Evolutionary conservation across 2,888 invertebrate species (phyloP), one percentile per base, ranked within the genome.

Genomic region (Chrysina gloriosa): DNA sequence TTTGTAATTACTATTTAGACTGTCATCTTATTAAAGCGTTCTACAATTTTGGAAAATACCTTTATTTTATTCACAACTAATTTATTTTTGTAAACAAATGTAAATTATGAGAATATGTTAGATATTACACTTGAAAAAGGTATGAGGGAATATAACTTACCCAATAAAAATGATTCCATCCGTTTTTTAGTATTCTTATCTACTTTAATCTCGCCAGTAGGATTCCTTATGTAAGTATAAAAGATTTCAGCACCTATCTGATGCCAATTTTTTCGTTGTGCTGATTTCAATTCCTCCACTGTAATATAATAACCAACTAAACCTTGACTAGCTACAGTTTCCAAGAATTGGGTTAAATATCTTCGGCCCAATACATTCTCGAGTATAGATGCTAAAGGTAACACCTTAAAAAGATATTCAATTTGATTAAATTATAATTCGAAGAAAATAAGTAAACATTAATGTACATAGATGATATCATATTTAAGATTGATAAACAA

Each of bases 161-260:
- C 82, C 69, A 94, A 82, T 63, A 96, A 84, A 83, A 96, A 96
- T 9, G 92, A 89, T 80, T 96, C 96, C 89, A 96, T 95, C 71
- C 92, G 86, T 81, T 94, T 95, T 65, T 93, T 87, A 3, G 90
- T 90, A 58, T 88, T 88, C 84, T 91, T 94, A 78, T 94, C 93
- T 45, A 94, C 90, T 84, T 92, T 92, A 69, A 95, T 90, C 79
- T 92, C 92, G 0, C 92, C 92, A 69, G 90, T 90, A 1, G 92
- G 91, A 56, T 92, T 92, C 72, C 92, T 87, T 69, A 96, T 92
- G 77, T 93, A 95, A 2, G 93, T 94, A 79, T 95, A 95, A 84
- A 94, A 96, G 77, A 96, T 93, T 82, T 96, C 95, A n/a, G 94
- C 93, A 6, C 93, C 96, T 25, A 95, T 84, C 77, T 95, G 93